Percentiles rank a stretch among this genome's conserved stretches.
These are phyloP conservation scores for Myotis lucifugus DNA, from an alignment of 2,113 vertebrate genomes.

Conservation along the genomic window DNA sequence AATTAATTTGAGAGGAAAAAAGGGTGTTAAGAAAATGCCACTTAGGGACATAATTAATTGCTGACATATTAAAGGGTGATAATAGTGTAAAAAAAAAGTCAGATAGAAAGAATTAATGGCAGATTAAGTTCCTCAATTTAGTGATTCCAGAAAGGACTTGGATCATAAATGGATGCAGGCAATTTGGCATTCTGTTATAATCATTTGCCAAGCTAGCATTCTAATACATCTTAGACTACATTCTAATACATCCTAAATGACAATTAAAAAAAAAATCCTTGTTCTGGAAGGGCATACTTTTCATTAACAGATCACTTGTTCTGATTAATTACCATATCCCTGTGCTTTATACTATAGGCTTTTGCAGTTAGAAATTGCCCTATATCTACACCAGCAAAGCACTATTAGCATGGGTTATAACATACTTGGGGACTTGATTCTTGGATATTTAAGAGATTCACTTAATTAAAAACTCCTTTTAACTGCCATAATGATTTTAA, in stretches of 20 bases:
- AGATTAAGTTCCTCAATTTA: constrained; percentile 66
- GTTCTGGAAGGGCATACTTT: constrained; percentile 43
- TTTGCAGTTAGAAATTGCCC: constrained; percentile 58
- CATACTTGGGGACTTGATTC: constrained; percentile 2
- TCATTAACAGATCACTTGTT: constrained; percentile 64
- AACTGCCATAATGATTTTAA: constrained; percentile 21
- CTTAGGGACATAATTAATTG: constrained; percentile 67
- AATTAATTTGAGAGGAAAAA: background rate
- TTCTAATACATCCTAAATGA: constrained; percentile 46
- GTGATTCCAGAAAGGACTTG: constrained; percentile 62
- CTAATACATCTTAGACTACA: constrained; percentile 43
- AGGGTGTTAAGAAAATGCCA: constrained; percentile 48
- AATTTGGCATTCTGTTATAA: constrained; percentile 64
- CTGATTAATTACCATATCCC: constrained; percentile 49
- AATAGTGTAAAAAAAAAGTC: constrained; percentile 36
- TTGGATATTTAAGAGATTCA: constrained; percentile 14
- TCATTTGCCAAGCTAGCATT: constrained; percentile 59
- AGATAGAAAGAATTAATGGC: constrained; percentile 62
- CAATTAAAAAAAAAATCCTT: background rate
- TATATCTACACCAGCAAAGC: constrained; percentile 35
- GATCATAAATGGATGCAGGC: constrained; percentile 42
- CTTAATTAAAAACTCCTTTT: constrained; percentile 36
- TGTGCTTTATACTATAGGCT: background rate
- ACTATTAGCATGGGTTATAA: background rate
- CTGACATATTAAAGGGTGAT: constrained; percentile 65